These are phyloP conservation scores for Eupithecia abbreviata DNA, from an alignment of 2,888 invertebrate genomes.

Conservation along the genomic window DNA sequence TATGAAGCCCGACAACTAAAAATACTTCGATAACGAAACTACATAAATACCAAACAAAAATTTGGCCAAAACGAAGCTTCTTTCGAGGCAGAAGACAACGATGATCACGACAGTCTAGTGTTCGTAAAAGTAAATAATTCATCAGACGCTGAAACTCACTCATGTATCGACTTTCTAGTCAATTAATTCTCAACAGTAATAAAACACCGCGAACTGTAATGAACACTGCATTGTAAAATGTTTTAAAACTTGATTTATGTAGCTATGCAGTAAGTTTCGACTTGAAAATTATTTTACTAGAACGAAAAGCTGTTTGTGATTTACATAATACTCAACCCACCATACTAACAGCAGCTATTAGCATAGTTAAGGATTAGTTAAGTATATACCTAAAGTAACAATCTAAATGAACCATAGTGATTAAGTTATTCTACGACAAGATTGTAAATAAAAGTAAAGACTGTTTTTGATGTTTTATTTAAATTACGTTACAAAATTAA, in stretches of 20 bases:
- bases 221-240: slow-evolving; percentile 36
- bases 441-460: slow-evolving; percentile 78
- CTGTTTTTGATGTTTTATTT: slow-evolving; percentile 71
- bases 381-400: slow-evolving; percentile 51
- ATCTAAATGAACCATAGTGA: slow-evolving; percentile 53
- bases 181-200: slow-evolving; percentile 45
- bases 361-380: slow-evolving; percentile 44
- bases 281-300: slow-evolving; percentile 45
- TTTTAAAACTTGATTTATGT: slow-evolving; percentile 25
- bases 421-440: slow-evolving; percentile 60
- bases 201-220: slow-evolving; percentile 30
- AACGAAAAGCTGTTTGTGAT: slow-evolving; percentile 69
- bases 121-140: slow-evolving; percentile 42
- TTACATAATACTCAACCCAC: slow-evolving; percentile 70
- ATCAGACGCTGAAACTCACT: slow-evolving; percentile 37
- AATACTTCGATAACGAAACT: slow-evolving; percentile 11
- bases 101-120: slow-evolving; percentile 23
- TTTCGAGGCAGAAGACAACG: neutral
- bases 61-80: slow-evolving; percentile 2
- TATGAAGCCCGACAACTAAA: neutral
- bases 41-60: neutral
- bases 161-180: slow-evolving; percentile 54
- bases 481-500: slow-evolving; percentile 68
- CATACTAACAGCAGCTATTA: slow-evolving; percentile 65
- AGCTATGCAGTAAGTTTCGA: slow-evolving; percentile 42